Percentiles rank a stretch among this genome's conserved stretches.
phyloP scores from a whole-genome alignment of 2,797 vertebrate species.

The Meriones psammophilus region DNA sequence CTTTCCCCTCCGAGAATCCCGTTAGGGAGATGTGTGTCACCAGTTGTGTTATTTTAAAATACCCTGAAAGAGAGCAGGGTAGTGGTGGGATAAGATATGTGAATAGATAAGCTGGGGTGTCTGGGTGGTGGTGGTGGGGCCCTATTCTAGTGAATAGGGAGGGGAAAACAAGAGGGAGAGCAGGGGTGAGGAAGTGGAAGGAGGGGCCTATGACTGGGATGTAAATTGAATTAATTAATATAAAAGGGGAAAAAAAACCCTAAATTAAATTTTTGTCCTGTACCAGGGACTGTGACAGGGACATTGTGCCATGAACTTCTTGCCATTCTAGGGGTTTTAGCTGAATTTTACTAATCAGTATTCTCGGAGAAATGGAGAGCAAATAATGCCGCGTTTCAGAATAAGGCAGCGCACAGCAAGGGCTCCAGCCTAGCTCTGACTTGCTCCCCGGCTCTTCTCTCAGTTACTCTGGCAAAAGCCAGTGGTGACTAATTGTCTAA shows the following conservation, averaged over 20 bases:
- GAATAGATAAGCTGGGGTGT: too few species aligned
- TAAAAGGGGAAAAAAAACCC: not conserved
- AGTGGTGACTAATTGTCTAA: conserved; percentile 78
- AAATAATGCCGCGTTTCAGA: not conserved
- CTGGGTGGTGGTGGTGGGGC: too few species aligned
- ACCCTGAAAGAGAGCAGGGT: not conserved
- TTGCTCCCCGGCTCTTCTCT: not conserved
- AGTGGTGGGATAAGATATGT: not conserved
- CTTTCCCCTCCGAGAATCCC: not conserved
- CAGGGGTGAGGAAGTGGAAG: too few species aligned
- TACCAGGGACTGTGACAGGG: conserved; percentile 10
- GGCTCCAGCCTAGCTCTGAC: not conserved
- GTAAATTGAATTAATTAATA: too few species aligned
- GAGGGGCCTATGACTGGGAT: too few species aligned
- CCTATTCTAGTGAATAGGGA: too few species aligned
- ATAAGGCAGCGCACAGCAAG: not conserved
- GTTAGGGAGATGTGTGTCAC: not conserved
- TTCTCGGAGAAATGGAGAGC: not conserved
- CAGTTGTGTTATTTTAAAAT: not conserved
- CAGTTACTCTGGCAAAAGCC: conserved; percentile 53
- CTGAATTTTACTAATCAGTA: not conserved
- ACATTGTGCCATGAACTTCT: not conserved
- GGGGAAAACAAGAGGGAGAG: too few species aligned
- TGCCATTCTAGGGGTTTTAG: not conserved
- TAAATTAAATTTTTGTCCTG: not conserved